phyloP scores from a whole-genome alignment of 2,113 vertebrate species.

The Anguilla rostrata region DNA sequence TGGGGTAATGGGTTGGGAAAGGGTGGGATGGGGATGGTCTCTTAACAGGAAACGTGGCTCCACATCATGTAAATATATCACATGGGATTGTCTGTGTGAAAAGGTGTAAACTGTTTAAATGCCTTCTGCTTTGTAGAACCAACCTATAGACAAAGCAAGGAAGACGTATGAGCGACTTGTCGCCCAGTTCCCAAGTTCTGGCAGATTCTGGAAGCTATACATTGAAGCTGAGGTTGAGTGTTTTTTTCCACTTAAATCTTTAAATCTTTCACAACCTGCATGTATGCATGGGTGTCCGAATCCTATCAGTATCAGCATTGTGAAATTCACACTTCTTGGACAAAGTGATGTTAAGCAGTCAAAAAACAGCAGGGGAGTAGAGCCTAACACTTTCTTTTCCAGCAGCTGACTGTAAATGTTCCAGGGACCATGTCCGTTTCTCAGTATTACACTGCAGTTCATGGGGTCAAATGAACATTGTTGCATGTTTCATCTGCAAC shows the following conservation, averaged over 20 bases:
- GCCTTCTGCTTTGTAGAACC: slow-evolving; percentile 96
- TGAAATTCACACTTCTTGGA: slow-evolving; percentile 76
- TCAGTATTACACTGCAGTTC: slow-evolving; percentile 60
- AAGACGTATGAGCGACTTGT: slow-evolving; percentile 99
- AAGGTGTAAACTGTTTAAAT: slow-evolving; percentile 86
- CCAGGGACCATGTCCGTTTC: slow-evolving; percentile 56
- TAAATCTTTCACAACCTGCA: slow-evolving; percentile 61
- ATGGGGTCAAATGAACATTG: slow-evolving; percentile 90
- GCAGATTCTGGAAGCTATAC: slow-evolving; percentile 99
- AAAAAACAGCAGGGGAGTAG: slow-evolving; percentile 54
- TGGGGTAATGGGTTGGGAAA: slow-evolving; percentile 57
- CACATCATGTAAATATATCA: slow-evolving; percentile 34
- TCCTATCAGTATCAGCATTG: slow-evolving; percentile 69
- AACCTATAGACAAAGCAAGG: slow-evolving; percentile 99
- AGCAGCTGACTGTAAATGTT: slow-evolving; percentile 57
- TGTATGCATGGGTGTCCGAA: slow-evolving; percentile 66
- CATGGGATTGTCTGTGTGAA: slow-evolving; percentile 63
- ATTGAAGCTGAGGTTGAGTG: slow-evolving; percentile 99
- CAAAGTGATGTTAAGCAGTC: slow-evolving; percentile 45
- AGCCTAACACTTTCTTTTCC: slow-evolving; percentile 53
- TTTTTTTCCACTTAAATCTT: slow-evolving; percentile 69
- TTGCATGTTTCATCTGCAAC: slow-evolving; percentile 99
- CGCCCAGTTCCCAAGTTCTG: slow-evolving; percentile 99
- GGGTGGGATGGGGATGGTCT: slow-evolving; percentile 25
- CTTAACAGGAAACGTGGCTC: slow-evolving; percentile 19